Evolutionary conservation across 2,113 vertebrate genomes (phyloP), one percentile per base, ranked within the genome.

Genomic region (Bujurquina vittata): DNA sequence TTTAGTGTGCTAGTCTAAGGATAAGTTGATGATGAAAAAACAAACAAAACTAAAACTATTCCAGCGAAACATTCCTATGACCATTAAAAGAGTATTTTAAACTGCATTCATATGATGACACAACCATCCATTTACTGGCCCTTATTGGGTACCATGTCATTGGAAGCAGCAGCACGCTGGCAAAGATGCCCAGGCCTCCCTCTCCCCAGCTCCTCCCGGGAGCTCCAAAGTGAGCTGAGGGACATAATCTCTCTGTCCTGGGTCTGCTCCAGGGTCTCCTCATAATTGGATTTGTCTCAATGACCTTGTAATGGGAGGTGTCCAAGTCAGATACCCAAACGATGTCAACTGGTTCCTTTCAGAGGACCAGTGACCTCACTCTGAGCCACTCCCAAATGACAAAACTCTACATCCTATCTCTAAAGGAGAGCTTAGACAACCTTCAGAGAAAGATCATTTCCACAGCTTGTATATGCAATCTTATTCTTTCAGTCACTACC

Each of bases 211-310:
- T 7, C 9, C 49, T 69, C 65, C 15, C 18, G 20, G 18, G 40
- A 7, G 65, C 40, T 29, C 15, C 0, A 49, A 52, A 29, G 63
- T 23, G 7, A n/a, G 20, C 60, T n/a, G 15, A 54, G 52, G 20
- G 20, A 5, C 7, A 54, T n/a, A 54, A 54, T n/a, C 20, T n/a
- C 49, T 54, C 52, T 67, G 37, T 67, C 35, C 63, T 49, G 40
- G 40, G 22, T 49, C 63, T 49, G 63, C 63, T 8, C 22, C 6
- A 23, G 22, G 26, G 40, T 0, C 63, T 69, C 40, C 40, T 69
- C 18, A 9, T 12, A 29, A 22, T 69, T 69, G 23, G 40, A 49
- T 46, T 49, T 0, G 0, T 67, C 46, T 67, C 8, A 7, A 0
- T 18, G 14, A 67, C 40, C 3, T 67, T 46, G 46, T 37, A 37